Percentiles rank a stretch among this genome's conserved stretches.
Conservation (phyloP, 2,113 vertebrate genomes). For the Cyphomyrus plagiostoma region DNA sequence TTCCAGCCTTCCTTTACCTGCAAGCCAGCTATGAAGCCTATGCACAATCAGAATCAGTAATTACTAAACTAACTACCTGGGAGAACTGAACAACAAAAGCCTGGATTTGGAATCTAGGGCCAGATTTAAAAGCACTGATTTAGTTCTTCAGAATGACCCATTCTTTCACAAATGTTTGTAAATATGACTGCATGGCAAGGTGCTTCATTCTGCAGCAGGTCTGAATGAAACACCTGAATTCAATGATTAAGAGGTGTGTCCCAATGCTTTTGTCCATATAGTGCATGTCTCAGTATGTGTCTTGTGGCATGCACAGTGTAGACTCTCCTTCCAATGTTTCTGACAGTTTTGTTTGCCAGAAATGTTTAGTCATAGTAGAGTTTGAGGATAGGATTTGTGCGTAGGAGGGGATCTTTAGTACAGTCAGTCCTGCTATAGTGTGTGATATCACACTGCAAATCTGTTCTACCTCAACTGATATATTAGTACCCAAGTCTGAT, state of each 20-base stretch:
- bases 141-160: background rate
- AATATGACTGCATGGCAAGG: background rate
- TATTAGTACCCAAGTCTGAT: no score
- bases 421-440: no score
- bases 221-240: background rate
- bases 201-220: background rate
- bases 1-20: background rate
- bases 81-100: background rate
- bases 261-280: background rate
- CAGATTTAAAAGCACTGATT: background rate
- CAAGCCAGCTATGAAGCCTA: background rate
- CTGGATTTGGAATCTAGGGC: no score
- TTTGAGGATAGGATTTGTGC: no score
- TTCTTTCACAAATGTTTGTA: background rate
- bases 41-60: background rate
- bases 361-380: no score
- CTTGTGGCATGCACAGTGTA: no score
- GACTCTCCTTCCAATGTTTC: no score
- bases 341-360: no score
- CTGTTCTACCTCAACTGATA: no score
- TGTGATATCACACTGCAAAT: no score
- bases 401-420: no score
- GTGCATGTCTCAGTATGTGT: background rate
- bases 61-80: background rate
- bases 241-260: background rate